Percentiles rank a stretch among this genome's conserved stretches.
These are phyloP conservation scores for Emmelina monodactyla DNA, from an alignment of 2,888 invertebrate species.

Conservation along the genomic window DNA sequence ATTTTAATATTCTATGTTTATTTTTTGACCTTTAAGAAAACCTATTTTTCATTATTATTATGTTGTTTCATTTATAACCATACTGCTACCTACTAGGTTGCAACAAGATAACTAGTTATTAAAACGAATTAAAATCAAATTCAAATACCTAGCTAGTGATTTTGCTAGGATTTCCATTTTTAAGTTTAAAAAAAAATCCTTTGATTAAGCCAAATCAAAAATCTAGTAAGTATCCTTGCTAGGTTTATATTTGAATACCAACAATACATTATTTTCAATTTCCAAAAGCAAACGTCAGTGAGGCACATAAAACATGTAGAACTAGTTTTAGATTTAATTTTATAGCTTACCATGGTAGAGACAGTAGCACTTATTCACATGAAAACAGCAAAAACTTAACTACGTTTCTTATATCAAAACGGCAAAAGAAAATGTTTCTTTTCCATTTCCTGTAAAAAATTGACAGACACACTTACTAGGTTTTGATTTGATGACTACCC, in stretches of 20 bases:
- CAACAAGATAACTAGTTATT: not conserved
- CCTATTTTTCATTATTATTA: not conserved
- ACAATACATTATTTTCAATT: conserved; percentile 2
- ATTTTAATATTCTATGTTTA: conserved; percentile 3
- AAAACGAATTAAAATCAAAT: conserved; percentile 1
- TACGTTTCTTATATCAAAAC: not conserved
- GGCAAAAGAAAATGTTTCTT: not conserved
- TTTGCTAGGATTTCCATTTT: not conserved
- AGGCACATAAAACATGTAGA: conserved; percentile 5
- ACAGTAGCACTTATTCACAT: not conserved
- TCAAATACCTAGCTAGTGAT: not conserved
- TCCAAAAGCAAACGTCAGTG: not conserved
- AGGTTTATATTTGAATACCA: conserved; percentile 1
- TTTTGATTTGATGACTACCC: no score
- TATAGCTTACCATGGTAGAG: conserved; percentile 1
- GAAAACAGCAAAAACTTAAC: not conserved
- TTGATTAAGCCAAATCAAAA: conserved; percentile 1
- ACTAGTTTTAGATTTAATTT: conserved; percentile 1
- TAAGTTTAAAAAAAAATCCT: conserved; percentile 1
- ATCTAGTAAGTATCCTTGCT: conserved; percentile 2
- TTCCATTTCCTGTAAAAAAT: no score
- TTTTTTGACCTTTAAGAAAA: conserved; percentile 3
- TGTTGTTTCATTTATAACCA: conserved; percentile 1
- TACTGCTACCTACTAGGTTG: conserved; percentile 1
- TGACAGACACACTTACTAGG: no score